These are phyloP conservation scores for Nephotettix cincticeps DNA, from an alignment of 1,140 invertebrate species.

Conservation along the genomic window DNA sequence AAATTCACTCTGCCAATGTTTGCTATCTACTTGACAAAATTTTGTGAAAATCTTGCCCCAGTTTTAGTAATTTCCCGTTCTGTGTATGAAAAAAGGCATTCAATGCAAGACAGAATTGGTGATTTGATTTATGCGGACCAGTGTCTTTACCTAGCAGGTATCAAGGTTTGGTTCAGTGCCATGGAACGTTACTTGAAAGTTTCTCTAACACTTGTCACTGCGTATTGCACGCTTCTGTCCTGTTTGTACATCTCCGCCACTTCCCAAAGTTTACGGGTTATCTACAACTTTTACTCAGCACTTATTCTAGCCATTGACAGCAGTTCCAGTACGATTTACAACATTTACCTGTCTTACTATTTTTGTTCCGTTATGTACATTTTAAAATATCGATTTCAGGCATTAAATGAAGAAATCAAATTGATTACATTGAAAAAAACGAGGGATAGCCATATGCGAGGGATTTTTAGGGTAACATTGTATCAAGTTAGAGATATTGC, in stretches of 20 bases:
- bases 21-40: background rate
- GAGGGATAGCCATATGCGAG: background rate
- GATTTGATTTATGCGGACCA: background rate
- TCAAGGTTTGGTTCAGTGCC: background rate
- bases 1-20: no score
- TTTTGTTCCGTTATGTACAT: background rate
- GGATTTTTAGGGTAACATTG: background rate
- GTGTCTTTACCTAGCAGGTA: background rate
- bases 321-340: background rate
- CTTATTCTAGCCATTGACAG: no score
- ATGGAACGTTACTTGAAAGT: background rate
- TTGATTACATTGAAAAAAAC: background rate
- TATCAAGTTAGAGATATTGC: background rate
- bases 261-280: no score
- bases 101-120: background rate
- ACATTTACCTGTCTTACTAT: background rate
- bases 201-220: background rate
- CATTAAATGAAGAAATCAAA: constrained; percentile 1
- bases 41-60: background rate
- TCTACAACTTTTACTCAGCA: no score
- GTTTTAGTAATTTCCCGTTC: background rate
- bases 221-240: background rate
- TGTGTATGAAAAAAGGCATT: background rate
- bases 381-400: background rate
- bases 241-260: background rate